phyloP scores from a whole-genome alignment of 1,140 invertebrate species.

The Scaptodrosophila lebanonensis region DNA sequence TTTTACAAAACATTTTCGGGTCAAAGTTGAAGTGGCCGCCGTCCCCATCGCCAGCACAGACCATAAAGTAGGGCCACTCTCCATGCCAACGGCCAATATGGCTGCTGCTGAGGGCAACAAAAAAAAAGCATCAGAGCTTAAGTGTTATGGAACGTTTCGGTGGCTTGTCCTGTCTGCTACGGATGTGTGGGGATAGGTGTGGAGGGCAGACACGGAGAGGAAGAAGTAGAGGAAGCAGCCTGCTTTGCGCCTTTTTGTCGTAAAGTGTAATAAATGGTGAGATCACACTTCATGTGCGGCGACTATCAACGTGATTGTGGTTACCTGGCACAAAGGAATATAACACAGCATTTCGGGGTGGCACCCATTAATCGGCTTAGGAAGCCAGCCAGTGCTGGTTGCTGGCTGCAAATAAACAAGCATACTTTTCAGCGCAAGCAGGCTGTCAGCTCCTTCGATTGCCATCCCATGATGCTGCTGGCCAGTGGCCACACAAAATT shows the following conservation, averaged over 20 bases:
- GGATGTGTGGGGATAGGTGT: neutral
- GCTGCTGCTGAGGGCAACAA: constrained; percentile 11
- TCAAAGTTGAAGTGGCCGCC: neutral
- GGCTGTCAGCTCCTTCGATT: no score
- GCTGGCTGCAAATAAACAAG: constrained; percentile 10
- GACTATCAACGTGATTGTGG: constrained; percentile 1
- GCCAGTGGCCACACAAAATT: no score
- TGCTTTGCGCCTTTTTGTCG: constrained; percentile 31
- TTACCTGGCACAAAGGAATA: neutral
- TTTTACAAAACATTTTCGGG: constrained; percentile 3
- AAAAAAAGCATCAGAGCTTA: constrained; percentile 44
- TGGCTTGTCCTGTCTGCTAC: constrained; percentile 30
- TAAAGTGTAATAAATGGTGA: constrained; percentile 37
- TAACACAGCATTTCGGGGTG: constrained; percentile 14
- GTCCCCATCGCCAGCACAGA: neutral
- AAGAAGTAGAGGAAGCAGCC: neutral
- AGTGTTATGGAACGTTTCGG: constrained; percentile 50
- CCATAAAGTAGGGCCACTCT: constrained; percentile 17
- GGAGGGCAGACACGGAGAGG: neutral
- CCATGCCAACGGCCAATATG: constrained; percentile 17
- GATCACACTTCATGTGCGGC: constrained; percentile 28
- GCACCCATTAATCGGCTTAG: constrained; percentile 48
- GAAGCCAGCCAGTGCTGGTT: no score
- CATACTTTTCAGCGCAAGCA: no score
- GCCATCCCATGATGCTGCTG: no score